Conservation (phyloP, 2,797 vertebrate genomes). For the Ptychadena robeensis region DNA sequence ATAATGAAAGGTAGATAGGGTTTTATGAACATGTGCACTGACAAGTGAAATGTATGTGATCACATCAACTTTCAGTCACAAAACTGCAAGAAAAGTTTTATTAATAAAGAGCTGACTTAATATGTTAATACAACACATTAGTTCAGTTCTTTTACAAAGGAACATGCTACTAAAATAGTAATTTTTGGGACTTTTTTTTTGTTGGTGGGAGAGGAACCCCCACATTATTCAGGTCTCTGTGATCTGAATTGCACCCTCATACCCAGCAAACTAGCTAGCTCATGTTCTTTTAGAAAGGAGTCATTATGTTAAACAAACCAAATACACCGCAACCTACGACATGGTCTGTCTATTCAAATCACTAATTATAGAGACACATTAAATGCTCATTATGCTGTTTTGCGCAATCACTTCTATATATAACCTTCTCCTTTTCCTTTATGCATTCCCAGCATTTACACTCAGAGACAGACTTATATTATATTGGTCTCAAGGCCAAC, state of each 20-base stretch:
- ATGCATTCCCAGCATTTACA: not conserved
- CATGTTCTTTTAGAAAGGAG: not conserved
- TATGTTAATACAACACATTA: too few species aligned
- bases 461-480: not conserved
- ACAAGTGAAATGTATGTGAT: too few species aligned
- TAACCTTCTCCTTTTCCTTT: not conserved
- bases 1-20: not conserved
- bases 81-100: too few species aligned
- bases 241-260: not conserved
- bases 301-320: conserved; percentile 2
- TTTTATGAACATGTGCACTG: conserved; percentile 1
- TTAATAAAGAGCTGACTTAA: too few species aligned
- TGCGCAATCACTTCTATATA: not conserved
- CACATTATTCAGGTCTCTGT: not conserved
- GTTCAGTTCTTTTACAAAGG: too few species aligned
- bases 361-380: conserved; percentile 5
- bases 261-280: not conserved
- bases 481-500: not conserved
- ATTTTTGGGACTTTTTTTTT: too few species aligned
- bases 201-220: too few species aligned
- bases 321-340: not conserved
- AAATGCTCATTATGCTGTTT: conserved; percentile 1
- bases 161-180: too few species aligned
- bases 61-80: too few species aligned
- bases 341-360: conserved; percentile 1